phyloP scores from a whole-genome alignment of 2,888 invertebrate genomes.

The Nemoura dubitans region DNA sequence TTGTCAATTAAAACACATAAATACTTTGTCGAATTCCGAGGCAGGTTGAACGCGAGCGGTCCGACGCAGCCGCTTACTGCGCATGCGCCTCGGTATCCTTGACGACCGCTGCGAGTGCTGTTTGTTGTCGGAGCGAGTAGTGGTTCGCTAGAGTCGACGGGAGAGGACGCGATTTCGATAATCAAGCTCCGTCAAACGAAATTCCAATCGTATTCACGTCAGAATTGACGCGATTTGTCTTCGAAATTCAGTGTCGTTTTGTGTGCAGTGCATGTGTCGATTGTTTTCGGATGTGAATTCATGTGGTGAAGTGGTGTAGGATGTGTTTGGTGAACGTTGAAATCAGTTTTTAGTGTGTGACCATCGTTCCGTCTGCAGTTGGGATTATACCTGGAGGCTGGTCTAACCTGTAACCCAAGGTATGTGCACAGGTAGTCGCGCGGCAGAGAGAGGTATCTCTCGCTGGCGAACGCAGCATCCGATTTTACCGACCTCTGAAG shows the following conservation, averaged over 20 bases:
- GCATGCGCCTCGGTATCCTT: neutral
- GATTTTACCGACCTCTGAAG: neutral
- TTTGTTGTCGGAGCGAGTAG: neutral
- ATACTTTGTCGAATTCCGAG: neutral
- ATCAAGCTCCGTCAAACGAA: neutral
- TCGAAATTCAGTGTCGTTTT: neutral
- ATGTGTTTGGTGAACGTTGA: constrained; percentile 14
- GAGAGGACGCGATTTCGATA: neutral
- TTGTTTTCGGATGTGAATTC: neutral
- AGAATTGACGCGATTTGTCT: neutral
- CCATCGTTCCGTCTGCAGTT: constrained; percentile 27
- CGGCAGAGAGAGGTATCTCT: neutral
- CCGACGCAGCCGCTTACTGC: neutral
- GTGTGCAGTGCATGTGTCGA: neutral
- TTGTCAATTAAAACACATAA: neutral
- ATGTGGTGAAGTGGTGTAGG: neutral
- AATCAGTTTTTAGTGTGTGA: neutral
- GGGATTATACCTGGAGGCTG: constrained; percentile 36
- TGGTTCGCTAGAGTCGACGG: neutral
- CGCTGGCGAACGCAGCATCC: neutral
- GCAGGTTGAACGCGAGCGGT: neutral
- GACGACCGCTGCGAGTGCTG: neutral
- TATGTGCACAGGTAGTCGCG: constrained; percentile 31
- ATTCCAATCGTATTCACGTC: neutral
- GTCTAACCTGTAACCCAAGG: constrained; percentile 38